phyloP scores from a whole-genome alignment of 2,113 vertebrate species.

The Atherinomorus stipes region DNA sequence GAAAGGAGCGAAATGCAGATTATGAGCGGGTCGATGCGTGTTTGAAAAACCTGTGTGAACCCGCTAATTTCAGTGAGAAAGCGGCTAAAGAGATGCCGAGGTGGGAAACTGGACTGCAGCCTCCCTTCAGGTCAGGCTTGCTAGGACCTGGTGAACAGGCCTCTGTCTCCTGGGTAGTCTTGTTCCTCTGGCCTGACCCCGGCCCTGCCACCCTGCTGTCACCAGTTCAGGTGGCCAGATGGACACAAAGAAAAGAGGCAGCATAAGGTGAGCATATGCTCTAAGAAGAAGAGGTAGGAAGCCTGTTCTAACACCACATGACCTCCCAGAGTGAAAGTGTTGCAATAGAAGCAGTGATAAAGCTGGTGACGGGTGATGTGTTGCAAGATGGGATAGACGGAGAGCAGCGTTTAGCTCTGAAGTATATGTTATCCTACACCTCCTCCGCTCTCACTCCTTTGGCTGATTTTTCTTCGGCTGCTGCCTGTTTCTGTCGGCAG shows the following conservation, averaged over 20 bases:
- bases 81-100: constrained; percentile 16
- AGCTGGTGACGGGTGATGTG: constrained; percentile 28
- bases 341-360: not conserved
- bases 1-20: too few relatives aligned
- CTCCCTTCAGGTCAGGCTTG: constrained; percentile 2
- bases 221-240: constrained; percentile 59
- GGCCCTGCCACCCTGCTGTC: constrained; percentile 54
- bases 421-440: constrained; percentile 13
- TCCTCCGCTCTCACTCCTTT: constrained; percentile 7
- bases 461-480: not conserved
- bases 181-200: constrained; percentile 54
- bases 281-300: constrained; percentile 7
- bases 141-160: constrained; percentile 7
- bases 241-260: constrained; percentile 52
- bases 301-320: constrained; percentile 17
- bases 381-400: constrained; percentile 25
- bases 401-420: constrained; percentile 27
- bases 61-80: too few relatives aligned
- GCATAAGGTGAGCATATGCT: constrained; percentile 75
- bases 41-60: too few relatives aligned
- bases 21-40: too few relatives aligned
- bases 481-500: constrained; percentile 26
- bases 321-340: constrained; percentile 8
- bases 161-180: constrained; percentile 12
- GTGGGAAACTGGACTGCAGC: constrained; percentile 29